Conservation (phyloP, 2,888 invertebrate genomes). For the Drosophila stalkeri region DNA sequence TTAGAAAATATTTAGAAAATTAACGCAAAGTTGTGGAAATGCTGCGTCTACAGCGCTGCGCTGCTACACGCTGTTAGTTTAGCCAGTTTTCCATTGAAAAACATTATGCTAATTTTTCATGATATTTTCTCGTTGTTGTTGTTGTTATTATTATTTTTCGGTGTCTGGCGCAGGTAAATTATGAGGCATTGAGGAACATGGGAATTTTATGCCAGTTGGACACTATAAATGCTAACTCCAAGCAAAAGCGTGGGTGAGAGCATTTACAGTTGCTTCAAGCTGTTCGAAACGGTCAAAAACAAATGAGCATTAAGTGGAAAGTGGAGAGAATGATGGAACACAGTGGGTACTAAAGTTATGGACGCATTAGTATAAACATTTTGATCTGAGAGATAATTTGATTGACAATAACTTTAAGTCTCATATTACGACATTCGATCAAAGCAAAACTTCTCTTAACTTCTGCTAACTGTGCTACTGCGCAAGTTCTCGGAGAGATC, state of each 20-base stretch:
- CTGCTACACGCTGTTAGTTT: constrained; percentile 42
- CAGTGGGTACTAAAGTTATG: background rate
- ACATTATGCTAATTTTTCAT: constrained; percentile 67
- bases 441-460: background rate
- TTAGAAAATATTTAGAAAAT: constrained; percentile 79
- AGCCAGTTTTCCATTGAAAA: constrained; percentile 51
- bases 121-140: background rate
- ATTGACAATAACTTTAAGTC: background rate
- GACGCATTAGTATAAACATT: background rate
- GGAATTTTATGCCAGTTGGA: constrained; percentile 17
- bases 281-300: constrained; percentile 3
- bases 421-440: background rate
- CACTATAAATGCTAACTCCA: constrained; percentile 5
- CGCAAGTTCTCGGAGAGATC: background rate
- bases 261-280: constrained; percentile 4
- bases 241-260: background rate
- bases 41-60: constrained; percentile 54
- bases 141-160: constrained; percentile 2
- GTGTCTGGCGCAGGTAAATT: constrained; percentile 31
- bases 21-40: constrained; percentile 80
- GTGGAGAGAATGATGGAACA: background rate
- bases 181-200: constrained; percentile 30
- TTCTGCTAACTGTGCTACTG: background rate
- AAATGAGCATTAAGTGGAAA: constrained; percentile 11
- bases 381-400: background rate